Evolutionary conservation across 2,797 vertebrate genomes (phyloP).

Genomic region (Sardinella longiceps): DNA sequence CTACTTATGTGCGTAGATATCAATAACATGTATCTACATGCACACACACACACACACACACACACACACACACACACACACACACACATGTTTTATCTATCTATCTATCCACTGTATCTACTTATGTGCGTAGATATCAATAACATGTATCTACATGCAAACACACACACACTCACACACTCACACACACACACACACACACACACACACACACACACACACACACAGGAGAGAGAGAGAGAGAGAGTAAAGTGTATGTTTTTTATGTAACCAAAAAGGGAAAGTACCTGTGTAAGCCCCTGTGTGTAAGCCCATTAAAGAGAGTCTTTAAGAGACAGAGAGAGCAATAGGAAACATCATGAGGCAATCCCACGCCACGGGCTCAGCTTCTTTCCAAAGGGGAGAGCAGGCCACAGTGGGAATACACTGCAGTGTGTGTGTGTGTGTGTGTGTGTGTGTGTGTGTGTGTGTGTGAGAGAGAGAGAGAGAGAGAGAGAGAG

Average conservation of each 20-base stretch:
- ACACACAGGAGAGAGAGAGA: neutral
- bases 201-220: too few species aligned
- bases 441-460: neutral
- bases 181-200: too few species aligned
- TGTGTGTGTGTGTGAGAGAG: neutral
- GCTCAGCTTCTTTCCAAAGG: conserved; percentile 54
- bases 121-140: too few species aligned
- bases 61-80: neutral
- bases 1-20: too few species aligned
- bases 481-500: too few species aligned
- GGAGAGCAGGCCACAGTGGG: conserved; percentile 47
- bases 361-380: conserved; percentile 46
- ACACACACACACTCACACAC: too few species aligned
- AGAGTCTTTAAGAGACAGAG: conserved; percentile 55
- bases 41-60: conserved; percentile 5
- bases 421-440: neutral
- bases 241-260: conserved; percentile 15
- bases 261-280: conserved; percentile 45
- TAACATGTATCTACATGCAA: too few species aligned
- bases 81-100: too few species aligned
- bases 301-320: conserved; percentile 56
- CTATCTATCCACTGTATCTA: too few species aligned
- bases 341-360: conserved; percentile 57
- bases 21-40: too few species aligned
- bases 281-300: conserved; percentile 54